phyloP scores from a whole-genome alignment of 2,797 vertebrate species.

The Rhinoraja longicauda region DNA sequence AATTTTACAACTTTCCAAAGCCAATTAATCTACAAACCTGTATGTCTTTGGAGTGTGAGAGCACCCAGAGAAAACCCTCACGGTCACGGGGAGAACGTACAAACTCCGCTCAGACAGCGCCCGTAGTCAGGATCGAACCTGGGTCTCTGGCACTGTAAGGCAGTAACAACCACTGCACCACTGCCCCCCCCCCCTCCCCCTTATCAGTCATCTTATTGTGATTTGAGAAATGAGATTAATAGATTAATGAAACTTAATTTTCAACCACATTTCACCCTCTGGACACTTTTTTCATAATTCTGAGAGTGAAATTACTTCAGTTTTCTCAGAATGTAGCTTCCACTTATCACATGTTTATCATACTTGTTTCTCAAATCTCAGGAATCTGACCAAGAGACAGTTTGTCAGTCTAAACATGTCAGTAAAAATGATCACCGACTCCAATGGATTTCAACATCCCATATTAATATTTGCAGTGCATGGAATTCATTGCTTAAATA shows the following conservation, averaged over 20 bases:
- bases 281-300: not conserved
- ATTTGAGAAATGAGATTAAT: not conserved
- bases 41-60: too few relatives aligned
- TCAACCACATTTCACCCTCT: not conserved
- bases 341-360: not conserved
- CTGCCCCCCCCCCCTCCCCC: too few relatives aligned
- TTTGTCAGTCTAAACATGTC: not conserved
- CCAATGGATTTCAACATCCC: slow-evolving; percentile 15
- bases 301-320: not conserved
- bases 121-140: too few relatives aligned
- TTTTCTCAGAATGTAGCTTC: not conserved
- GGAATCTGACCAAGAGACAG: slow-evolving; percentile 15
- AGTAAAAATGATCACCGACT: not conserved
- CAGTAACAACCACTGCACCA: too few relatives aligned
- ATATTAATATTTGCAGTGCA: not conserved
- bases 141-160: too few relatives aligned
- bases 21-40: too few relatives aligned
- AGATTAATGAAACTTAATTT: not conserved
- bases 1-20: too few relatives aligned
- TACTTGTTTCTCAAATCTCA: slow-evolving; percentile 5
- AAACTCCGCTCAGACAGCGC: too few relatives aligned
- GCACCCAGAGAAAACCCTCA: too few relatives aligned
- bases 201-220: not conserved
- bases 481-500: not conserved
- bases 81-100: too few relatives aligned